Conservation (phyloP, 2,888 invertebrate species). For the Caenorhabditis imperialis region DNA sequence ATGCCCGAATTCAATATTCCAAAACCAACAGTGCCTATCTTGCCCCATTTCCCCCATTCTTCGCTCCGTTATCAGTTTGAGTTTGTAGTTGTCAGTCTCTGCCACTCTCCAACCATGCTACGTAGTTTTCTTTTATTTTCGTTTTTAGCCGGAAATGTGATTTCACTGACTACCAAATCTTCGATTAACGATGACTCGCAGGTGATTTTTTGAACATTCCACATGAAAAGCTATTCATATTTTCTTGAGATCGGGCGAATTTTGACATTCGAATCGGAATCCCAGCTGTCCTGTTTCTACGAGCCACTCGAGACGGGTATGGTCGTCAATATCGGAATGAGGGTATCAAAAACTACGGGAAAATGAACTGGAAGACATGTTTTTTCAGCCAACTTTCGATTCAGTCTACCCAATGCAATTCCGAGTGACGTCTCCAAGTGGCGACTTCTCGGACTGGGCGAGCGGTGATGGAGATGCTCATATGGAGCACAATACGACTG, state of each 20-base stretch:
- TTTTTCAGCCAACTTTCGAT: slow-evolving; percentile 49
- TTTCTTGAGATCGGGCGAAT: slow-evolving; percentile 46
- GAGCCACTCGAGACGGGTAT: slow-evolving; percentile 56
- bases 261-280: slow-evolving; percentile 37
- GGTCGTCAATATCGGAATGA: slow-evolving; percentile 53
- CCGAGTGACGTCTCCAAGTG: slow-evolving; percentile 61
- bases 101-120: slow-evolving; percentile 11
- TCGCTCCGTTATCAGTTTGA: background rate
- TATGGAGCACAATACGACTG: slow-evolving; percentile 61
- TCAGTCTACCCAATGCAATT: slow-evolving; percentile 58
- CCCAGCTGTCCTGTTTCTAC: slow-evolving; percentile 56
- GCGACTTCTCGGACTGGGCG: slow-evolving; percentile 62
- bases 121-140: slow-evolving; percentile 20
- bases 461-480: slow-evolving; percentile 61
- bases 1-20: background rate
- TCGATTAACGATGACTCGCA: slow-evolving; percentile 28
- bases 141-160: background rate
- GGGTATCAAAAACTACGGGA: too few species aligned
- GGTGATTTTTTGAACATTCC: slow-evolving; percentile 14
- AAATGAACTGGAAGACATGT: background rate
- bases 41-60: background rate
- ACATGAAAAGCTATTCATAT: too few species aligned
- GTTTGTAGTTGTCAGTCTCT: background rate
- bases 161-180: slow-evolving; percentile 31
- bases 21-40: background rate